phyloP scores from a whole-genome alignment of 2,113 vertebrate genomes.

The crab-eating macaque (Macaca fascicularis) region DNA sequence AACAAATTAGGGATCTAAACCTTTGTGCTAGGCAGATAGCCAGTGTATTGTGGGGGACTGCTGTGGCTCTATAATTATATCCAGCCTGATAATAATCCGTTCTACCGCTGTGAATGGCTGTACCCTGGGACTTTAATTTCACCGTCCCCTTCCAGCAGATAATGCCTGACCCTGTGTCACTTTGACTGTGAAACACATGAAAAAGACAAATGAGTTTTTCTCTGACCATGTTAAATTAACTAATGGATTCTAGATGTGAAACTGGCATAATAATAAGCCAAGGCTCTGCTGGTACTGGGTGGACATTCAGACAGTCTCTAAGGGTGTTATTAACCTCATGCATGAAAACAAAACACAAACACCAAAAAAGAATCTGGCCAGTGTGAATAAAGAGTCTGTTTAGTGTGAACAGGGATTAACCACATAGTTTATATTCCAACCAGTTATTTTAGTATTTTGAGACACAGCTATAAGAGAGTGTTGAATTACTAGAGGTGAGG shows the following conservation, averaged over 20 bases:
- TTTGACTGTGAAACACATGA: constrained; percentile 72
- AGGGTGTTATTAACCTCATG: not conserved
- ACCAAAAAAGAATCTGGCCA: not conserved
- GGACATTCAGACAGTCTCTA: constrained; percentile 39
- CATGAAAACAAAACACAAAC: not conserved
- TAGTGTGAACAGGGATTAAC: not conserved
- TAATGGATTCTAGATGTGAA: constrained; percentile 55
- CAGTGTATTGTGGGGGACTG: constrained; percentile 58
- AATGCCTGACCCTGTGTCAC: constrained; percentile 69
- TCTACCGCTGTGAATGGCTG: constrained; percentile 68
- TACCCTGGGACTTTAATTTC: constrained; percentile 80
- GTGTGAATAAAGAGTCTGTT: not conserved
- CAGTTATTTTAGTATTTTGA: not conserved
- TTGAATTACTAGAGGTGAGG: not conserved
- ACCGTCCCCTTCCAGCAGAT: constrained; percentile 30
- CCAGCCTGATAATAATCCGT: constrained; percentile 74
- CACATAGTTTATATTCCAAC: not conserved
- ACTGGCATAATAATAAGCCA: not conserved
- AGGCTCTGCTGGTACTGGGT: not conserved
- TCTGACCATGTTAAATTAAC: constrained; percentile 62
- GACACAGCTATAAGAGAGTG: not conserved
- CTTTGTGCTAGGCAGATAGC: constrained; percentile 86
- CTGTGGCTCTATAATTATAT: constrained; percentile 77
- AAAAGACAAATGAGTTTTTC: constrained; percentile 74
- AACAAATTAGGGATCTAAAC: constrained; percentile 82